Conservation (phyloP, 2,797 vertebrate genomes). For the Arctocebus calabarensis region DNA sequence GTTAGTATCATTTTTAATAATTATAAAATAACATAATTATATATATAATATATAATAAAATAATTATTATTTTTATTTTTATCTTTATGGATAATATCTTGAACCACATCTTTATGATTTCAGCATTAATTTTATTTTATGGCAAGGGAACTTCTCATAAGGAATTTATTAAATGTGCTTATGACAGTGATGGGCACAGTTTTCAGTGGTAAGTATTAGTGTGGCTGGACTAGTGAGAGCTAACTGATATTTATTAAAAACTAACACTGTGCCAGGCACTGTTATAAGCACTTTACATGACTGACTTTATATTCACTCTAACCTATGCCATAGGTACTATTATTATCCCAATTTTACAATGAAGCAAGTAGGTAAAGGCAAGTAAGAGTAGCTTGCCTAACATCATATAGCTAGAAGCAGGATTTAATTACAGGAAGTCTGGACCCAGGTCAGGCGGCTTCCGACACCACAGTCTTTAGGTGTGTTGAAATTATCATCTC, state of each 20-base stretch:
- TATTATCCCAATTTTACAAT: neutral
- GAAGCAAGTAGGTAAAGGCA: neutral
- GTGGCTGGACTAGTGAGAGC: neutral
- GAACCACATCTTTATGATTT: neutral
- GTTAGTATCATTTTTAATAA: neutral
- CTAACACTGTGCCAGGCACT: neutral
- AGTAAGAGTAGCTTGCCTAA: neutral
- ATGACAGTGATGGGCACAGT: neutral
- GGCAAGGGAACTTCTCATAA: neutral
- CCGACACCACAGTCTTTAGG: neutral
- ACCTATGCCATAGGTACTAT: neutral
- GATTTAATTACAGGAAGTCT: neutral
- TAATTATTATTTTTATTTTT: neutral
- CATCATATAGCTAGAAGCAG: neutral
- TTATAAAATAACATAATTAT: neutral
- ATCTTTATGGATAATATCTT: slow-evolving; percentile 6
- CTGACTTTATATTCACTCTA: neutral
- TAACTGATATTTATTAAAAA: neutral
- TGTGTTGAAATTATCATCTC: neutral
- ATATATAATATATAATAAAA: too few relatives aligned
- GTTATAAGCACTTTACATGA: neutral
- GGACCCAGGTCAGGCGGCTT: neutral
- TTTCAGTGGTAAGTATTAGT: neutral
- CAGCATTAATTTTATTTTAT: neutral
- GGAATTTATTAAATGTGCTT: neutral